Evolutionary conservation across 1,140 invertebrate genomes (phyloP).

Genomic region (Drosophila ogumai): DNA sequence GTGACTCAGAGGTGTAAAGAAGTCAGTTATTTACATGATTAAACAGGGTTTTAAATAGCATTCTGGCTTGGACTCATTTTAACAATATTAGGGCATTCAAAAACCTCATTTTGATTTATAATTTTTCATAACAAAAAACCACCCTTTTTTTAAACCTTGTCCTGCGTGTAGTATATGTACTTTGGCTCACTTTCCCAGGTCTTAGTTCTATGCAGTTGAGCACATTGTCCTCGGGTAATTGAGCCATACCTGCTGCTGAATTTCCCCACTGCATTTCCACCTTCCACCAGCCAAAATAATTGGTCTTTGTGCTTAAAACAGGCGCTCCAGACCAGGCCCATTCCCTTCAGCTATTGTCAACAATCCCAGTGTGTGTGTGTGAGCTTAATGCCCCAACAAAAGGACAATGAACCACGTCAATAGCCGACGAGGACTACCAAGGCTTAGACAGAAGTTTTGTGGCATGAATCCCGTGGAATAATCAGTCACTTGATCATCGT

Average conservation of each 20-base stretch:
- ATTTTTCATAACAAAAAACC: neutral
- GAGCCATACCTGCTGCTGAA: slow-evolving; percentile 36
- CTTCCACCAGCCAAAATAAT: slow-evolving; percentile 30
- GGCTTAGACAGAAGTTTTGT: neutral
- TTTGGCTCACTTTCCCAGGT: neutral
- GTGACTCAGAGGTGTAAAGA: neutral
- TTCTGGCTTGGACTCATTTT: neutral
- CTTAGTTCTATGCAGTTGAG: slow-evolving; percentile 38
- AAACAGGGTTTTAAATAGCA: neutral
- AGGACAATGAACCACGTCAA: slow-evolving; percentile 40
- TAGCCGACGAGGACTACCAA: neutral
- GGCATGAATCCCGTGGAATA: slow-evolving; percentile 1
- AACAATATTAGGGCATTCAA: neutral
- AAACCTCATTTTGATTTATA: neutral
- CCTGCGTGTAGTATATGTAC: neutral
- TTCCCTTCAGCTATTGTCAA: slow-evolving; percentile 7
- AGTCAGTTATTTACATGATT: no score
- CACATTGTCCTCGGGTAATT: slow-evolving; percentile 40
- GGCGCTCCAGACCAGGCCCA: neutral
- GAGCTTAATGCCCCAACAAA: slow-evolving; percentile 22
- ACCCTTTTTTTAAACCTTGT: neutral
- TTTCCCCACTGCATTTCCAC: slow-evolving; percentile 46
- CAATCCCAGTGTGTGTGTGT: slow-evolving; percentile 4
- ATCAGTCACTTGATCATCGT: slow-evolving; percentile 17
- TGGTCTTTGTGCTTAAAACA: slow-evolving; percentile 30